Percentiles rank a stretch among this genome's conserved stretches.
These are phyloP conservation scores for Malthinus flaveolus DNA, from an alignment of 2,888 invertebrate species.

Conservation along the genomic window DNA sequence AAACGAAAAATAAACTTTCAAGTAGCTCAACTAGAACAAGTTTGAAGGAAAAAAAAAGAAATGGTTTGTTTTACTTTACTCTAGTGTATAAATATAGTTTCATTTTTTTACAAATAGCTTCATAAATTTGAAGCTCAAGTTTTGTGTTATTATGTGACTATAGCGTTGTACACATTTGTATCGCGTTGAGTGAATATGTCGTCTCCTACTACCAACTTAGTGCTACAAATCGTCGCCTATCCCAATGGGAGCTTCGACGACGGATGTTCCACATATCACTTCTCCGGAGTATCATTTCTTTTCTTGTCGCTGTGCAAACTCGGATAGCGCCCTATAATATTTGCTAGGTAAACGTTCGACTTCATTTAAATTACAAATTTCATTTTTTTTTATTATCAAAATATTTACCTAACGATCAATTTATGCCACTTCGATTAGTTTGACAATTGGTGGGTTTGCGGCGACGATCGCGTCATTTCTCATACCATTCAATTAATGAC, in stretches of 20 bases:
- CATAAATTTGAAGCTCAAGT: constrained; percentile 45
- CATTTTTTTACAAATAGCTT: constrained; percentile 45
- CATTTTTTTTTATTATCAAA: no score
- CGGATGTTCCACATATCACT: constrained; percentile 39
- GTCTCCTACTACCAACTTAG: constrained; percentile 38
- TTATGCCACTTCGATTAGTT: constrained; percentile 31
- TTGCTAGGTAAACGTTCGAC: neutral
- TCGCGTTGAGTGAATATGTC: constrained; percentile 37
- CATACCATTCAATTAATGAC: constrained; percentile 34
- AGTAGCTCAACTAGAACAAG: no score
- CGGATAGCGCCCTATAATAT: constrained; percentile 8
- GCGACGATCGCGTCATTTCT: constrained; percentile 31
- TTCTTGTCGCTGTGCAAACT: constrained; percentile 25
- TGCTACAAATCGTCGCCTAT: constrained; percentile 42
- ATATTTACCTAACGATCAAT: constrained; percentile 22
- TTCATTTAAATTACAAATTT: no score
- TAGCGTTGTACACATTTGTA: constrained; percentile 40
- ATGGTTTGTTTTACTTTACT: constrained; percentile 41
- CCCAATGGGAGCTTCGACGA: constrained; percentile 33
- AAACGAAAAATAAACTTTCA: no score
- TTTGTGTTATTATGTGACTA: constrained; percentile 42
- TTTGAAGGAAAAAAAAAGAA: constrained; percentile 5
- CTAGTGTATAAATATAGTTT: constrained; percentile 40
- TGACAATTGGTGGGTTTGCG: constrained; percentile 30
- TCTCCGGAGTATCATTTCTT: constrained; percentile 40